These are phyloP conservation scores for Chaetodon trifasciatus DNA, from an alignment of 2,797 vertebrate genomes.

Conservation along the genomic window DNA sequence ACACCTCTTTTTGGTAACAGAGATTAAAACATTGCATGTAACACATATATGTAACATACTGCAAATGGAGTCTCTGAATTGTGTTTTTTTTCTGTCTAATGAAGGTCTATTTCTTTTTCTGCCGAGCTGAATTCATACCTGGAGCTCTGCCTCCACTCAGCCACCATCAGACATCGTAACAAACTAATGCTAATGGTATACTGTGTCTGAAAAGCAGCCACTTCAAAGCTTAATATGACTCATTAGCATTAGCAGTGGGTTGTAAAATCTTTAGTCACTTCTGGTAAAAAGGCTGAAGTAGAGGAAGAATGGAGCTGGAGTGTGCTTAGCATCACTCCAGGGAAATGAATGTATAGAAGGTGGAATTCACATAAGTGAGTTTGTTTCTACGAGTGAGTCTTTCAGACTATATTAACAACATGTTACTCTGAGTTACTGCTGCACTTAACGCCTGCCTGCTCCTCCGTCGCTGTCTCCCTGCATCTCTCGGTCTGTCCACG, in stretches of 20 bases:
- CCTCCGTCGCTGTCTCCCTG: neutral
- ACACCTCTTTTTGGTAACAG: too few relatives aligned
- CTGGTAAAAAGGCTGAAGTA: slow-evolving; percentile 19
- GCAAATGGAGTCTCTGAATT: neutral
- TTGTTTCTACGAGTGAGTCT: slow-evolving; percentile 22
- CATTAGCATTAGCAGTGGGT: slow-evolving; percentile 40
- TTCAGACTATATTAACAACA: slow-evolving; percentile 5
- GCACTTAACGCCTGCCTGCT: neutral
- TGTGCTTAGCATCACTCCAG: slow-evolving; percentile 20
- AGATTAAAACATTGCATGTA: neutral
- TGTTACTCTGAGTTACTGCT: slow-evolving; percentile 5
- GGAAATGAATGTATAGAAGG: slow-evolving; percentile 19
- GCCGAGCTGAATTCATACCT: slow-evolving; percentile 20
- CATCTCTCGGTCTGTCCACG: neutral
- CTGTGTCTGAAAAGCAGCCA: slow-evolving; percentile 28
- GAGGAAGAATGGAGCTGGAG: slow-evolving; percentile 28
- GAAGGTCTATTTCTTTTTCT: slow-evolving; percentile 5
- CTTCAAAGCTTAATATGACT: slow-evolving; percentile 38
- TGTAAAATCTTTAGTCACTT: slow-evolving; percentile 38
- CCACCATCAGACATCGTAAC: slow-evolving; percentile 16
- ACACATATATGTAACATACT: neutral
- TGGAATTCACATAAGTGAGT: neutral
- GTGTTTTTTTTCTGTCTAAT: slow-evolving; percentile 10
- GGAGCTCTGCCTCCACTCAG: slow-evolving; percentile 18
- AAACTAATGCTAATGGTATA: slow-evolving; percentile 34